phyloP scores from a whole-genome alignment of 2,888 invertebrate genomes.

The Hesperia comma region DNA sequence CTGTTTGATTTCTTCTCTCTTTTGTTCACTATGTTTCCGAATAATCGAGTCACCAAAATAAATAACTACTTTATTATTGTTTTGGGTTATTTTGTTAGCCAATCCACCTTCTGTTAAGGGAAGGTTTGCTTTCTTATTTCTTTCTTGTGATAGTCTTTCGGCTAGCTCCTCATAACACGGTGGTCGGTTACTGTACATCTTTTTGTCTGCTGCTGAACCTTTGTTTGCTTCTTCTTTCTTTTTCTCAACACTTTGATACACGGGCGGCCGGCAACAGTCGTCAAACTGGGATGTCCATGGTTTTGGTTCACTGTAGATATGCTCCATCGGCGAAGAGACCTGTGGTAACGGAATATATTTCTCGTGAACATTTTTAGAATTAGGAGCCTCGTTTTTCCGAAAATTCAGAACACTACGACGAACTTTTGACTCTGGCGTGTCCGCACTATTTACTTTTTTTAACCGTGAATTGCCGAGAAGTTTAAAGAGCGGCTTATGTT shows the following conservation, averaged over 20 bases:
- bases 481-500: constrained; percentile 75
- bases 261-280: constrained; percentile 74
- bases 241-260: constrained; percentile 78
- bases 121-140: constrained; percentile 70
- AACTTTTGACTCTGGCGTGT: constrained; percentile 67
- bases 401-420: constrained; percentile 76
- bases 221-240: constrained; percentile 62
- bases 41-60: constrained; percentile 88
- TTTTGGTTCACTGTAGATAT: constrained; percentile 75
- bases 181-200: constrained; percentile 67
- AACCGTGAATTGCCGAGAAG: constrained; percentile 72
- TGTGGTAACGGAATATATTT: constrained; percentile 76
- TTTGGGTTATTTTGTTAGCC: constrained; percentile 77
- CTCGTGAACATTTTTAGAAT: constrained; percentile 72
- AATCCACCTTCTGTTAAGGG: constrained; percentile 61
- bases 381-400: constrained; percentile 64
- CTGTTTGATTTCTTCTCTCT: constrained; percentile 64
- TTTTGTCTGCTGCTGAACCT: constrained; percentile 64
- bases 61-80: constrained; percentile 88
- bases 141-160: constrained; percentile 75
- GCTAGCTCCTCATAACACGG: constrained; percentile 80
- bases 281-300: constrained; percentile 69
- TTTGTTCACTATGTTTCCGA: constrained; percentile 76
- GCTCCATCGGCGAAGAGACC: constrained; percentile 65
- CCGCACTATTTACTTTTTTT: constrained; percentile 69